phyloP scores from a whole-genome alignment of 2,888 invertebrate genomes.

The Drosophila meridionalis region DNA sequence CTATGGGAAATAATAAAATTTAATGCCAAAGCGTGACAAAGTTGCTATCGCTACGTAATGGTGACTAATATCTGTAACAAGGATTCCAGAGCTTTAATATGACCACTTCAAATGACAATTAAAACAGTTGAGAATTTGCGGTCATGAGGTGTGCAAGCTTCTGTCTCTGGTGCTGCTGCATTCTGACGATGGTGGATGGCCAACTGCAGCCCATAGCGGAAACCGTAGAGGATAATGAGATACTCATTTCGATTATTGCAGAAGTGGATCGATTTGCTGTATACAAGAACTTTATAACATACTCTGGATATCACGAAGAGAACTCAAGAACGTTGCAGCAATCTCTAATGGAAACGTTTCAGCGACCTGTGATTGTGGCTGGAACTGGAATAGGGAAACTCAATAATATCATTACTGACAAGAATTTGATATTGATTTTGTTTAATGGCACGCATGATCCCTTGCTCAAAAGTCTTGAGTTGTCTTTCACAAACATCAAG shows the following conservation, averaged over 20 bases:
- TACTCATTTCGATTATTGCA: not conserved
- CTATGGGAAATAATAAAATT: not conserved
- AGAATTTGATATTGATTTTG: slow-evolving; percentile 4
- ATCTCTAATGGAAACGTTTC: slow-evolving; percentile 20
- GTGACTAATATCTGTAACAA: not conserved
- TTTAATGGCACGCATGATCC: not conserved
- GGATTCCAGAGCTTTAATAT: not conserved
- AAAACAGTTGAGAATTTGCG: slow-evolving; percentile 25
- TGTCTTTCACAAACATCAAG: not conserved
- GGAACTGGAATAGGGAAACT: not conserved
- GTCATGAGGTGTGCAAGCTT: slow-evolving; percentile 32
- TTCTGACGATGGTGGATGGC: slow-evolving; percentile 15
- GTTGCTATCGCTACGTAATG: not conserved
- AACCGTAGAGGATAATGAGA: not conserved
- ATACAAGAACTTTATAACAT: not conserved
- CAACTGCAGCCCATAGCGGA: slow-evolving; percentile 6
- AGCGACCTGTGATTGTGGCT: slow-evolving; percentile 18
- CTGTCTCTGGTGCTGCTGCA: slow-evolving; percentile 22
- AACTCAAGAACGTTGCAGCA: not conserved
- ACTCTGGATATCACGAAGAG: not conserved
- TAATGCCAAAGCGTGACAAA: not conserved
- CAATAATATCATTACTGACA: not conserved
- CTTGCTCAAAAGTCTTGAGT: not conserved
- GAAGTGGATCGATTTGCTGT: accelerated
- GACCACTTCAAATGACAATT: not conserved